Evolutionary conservation across 1,140 invertebrate genomes (phyloP).

Genomic region (honey bee (Apis mellifera)): Amel_HAv3.1 CM009939.2:1337501-1338000

Average conservation of each 20-base stretch:
- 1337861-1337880: background rate
- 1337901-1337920: too few relatives aligned
- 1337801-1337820: background rate
- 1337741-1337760: constrained; percentile 38
- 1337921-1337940: too few relatives aligned
- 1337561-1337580: constrained; percentile 1
- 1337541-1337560: background rate
- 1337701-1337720: constrained; percentile 17
- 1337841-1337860: constrained; percentile 27
- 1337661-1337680: constrained; percentile 24
- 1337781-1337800: background rate
- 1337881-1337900: background rate
- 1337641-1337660: constrained; percentile 13
- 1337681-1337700: constrained; percentile 13
- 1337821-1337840: background rate
- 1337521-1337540: background rate
- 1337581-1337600: background rate
- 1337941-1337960: background rate
- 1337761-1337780: constrained; percentile 12
- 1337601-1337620: background rate
- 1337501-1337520: background rate
- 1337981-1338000: background rate
- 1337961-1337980: background rate
- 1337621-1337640: background rate
- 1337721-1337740: constrained; percentile 22